Conservation (phyloP, 2,797 vertebrate genomes). For the Podarcis lilfordi region DNA sequence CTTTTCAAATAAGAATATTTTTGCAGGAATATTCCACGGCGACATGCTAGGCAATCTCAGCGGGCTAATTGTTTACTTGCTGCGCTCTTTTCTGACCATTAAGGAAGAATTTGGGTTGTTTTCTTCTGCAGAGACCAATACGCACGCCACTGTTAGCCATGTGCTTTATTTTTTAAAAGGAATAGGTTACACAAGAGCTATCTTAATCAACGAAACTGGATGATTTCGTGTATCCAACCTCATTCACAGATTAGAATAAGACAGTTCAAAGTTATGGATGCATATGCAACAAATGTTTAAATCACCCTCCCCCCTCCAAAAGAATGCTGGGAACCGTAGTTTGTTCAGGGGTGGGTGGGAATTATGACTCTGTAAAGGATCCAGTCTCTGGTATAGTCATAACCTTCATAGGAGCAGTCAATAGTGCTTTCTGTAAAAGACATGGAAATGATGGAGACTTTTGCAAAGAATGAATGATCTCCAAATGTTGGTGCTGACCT, state of each 20-base stretch:
- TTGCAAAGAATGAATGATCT: too few relatives aligned
- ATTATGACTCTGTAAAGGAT: too few relatives aligned
- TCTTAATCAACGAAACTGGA: background rate
- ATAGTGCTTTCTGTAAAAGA: too few relatives aligned
- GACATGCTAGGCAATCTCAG: background rate
- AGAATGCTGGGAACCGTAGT: too few relatives aligned
- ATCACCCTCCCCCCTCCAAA: too few relatives aligned
- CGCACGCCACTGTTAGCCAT: background rate
- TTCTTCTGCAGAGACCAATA: background rate
- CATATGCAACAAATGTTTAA: too few relatives aligned
- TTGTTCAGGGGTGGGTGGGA: too few relatives aligned
- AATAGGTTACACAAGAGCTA: background rate
- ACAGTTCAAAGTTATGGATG: background rate
- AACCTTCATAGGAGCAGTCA: too few relatives aligned
- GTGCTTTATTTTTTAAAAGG: background rate
- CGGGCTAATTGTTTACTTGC: background rate
- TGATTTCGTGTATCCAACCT: background rate
- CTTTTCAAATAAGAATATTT: background rate
- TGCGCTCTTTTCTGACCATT: background rate
- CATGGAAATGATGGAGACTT: too few relatives aligned
- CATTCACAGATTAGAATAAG: too few relatives aligned
- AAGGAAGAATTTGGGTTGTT: slow-evolving; percentile 13
- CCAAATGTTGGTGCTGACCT: too few relatives aligned
- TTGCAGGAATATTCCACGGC: slow-evolving; percentile 7
- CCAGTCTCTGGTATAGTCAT: too few relatives aligned